phyloP scores from a whole-genome alignment of 23 tunicate genomes.

The Botrylloides violaceus region DNA sequence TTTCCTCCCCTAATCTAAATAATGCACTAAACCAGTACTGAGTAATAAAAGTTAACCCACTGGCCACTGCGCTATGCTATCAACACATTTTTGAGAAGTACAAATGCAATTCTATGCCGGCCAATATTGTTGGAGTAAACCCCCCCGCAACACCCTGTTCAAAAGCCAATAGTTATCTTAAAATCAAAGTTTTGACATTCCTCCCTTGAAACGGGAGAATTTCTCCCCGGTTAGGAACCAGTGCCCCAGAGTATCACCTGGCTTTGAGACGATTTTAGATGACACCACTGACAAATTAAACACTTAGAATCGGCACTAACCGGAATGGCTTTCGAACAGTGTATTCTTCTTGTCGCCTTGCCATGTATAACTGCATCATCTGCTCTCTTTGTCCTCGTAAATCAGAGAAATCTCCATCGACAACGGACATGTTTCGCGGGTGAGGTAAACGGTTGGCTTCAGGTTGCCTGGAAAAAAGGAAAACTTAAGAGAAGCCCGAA shows the following conservation, averaged over 20 bases:
- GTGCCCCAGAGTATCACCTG: not conserved
- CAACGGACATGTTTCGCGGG: not conserved
- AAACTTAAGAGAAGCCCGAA: too few relatives aligned
- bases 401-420: not conserved
- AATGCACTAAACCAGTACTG: too few relatives aligned
- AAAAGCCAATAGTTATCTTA: too few relatives aligned
- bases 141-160: not conserved
- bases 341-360: constrained; percentile 59
- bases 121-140: not conserved
- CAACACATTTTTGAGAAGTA: not conserved
- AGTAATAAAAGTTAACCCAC: too few relatives aligned
- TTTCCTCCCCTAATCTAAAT: too few relatives aligned
- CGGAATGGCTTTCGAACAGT: constrained; percentile 29
- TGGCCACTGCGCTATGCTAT: too few relatives aligned
- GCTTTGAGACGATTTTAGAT: not conserved
- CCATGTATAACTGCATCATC: constrained; percentile 43
- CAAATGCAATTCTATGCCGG: too few relatives aligned
- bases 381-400: constrained; percentile 49
- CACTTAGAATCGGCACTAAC: constrained; percentile 10
- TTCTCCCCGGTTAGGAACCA: not conserved
- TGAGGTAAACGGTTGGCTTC: not conserved
- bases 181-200: too few relatives aligned
- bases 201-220: too few relatives aligned
- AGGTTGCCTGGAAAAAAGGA: not conserved
- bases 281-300: not conserved